Base-by-base conservation (phyloP, 2,113 vertebrate species). In the Tichodroma muraria region DNA sequence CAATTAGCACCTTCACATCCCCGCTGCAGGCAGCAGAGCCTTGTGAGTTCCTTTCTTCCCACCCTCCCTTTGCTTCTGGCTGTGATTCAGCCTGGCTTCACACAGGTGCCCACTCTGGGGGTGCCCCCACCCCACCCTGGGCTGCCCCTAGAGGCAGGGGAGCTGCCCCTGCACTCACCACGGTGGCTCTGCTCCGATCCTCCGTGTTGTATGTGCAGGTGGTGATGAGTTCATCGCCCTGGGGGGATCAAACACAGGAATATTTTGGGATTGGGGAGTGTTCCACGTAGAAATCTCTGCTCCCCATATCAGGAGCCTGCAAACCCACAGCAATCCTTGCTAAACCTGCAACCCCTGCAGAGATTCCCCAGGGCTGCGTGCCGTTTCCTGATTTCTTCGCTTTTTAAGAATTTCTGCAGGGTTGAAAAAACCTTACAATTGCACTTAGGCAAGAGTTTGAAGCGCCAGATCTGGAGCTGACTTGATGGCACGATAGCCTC, bases 171-270 rank as follows among this genome's bases (percentile, higher is more conserved):
- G 3, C 11, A 89, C 98, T 98, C 90, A 99, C 99, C 99, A 99
- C 98, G 0, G 99, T 99, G 31, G 97, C 98, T 88, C 72, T 80
- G 68, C 56, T 96, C 90, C 98, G 95, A 57, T 98, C 98, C 82
- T 98, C 97, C 0, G 99, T 99, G 98, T 99, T 99, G 93, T 98
- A 99, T 0, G 98, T 98, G 44, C 99, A 99, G 66, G 98, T 98
- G 1, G 99, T 99, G 88, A 99, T 94, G 35, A 99, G 98, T 57
- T 98, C 97, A 1, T 99, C 99, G 0, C 99, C 99, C 99, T 99
- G 96, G 45, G 44, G 37, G 53, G 76, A 9, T 78, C 6, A 31
- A 90, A 84, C 33, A 89, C 14, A 12, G 0, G 5, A 10, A 44
- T 6, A 89, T 50, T 33, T 42, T 3, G 33, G 80, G 54, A 9